Evolutionary conservation across 2,797 vertebrate species (phyloP).

Genomic region (Manis crassicaudata): DNA sequence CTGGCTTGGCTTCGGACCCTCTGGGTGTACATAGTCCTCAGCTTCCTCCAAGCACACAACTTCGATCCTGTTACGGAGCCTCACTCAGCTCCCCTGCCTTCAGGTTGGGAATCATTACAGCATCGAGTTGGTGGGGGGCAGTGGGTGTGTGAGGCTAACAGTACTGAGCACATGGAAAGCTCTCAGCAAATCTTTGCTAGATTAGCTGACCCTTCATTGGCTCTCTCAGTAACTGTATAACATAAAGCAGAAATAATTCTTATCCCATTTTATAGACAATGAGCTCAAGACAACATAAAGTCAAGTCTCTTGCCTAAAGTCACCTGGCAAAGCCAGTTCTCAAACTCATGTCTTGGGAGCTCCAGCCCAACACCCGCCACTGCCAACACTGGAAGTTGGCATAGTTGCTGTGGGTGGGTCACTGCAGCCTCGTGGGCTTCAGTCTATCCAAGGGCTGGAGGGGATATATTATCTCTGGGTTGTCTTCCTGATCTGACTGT

Average conservation of each 20-base stretch:
- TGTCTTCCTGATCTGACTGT: not conserved
- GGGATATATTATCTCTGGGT: fast-evolving
- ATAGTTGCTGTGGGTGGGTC: not conserved
- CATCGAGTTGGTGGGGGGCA: not conserved
- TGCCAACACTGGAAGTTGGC: fast-evolving
- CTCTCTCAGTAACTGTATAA: not conserved
- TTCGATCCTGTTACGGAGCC: not conserved
- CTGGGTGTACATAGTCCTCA: not conserved
- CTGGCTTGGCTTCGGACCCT: not conserved
- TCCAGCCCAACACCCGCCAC: not conserved
- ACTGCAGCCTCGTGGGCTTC: not conserved
- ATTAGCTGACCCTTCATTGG: not conserved
- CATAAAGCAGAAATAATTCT: not conserved
- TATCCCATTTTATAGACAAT: not conserved
- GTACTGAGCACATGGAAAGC: fast-evolving
- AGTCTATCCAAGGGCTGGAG: fast-evolving
- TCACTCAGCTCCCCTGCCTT: not conserved
- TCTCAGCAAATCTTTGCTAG: too few relatives aligned
- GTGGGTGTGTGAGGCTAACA: not conserved
- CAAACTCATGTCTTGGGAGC: not conserved
- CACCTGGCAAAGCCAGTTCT: not conserved
- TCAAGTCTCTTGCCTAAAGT: not conserved
- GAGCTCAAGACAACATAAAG: not conserved
- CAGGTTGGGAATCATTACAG: fast-evolving
- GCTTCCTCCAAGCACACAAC: not conserved